Conservation (phyloP, 2,797 vertebrate species). For the Enteromius trimaculatus region DNA sequence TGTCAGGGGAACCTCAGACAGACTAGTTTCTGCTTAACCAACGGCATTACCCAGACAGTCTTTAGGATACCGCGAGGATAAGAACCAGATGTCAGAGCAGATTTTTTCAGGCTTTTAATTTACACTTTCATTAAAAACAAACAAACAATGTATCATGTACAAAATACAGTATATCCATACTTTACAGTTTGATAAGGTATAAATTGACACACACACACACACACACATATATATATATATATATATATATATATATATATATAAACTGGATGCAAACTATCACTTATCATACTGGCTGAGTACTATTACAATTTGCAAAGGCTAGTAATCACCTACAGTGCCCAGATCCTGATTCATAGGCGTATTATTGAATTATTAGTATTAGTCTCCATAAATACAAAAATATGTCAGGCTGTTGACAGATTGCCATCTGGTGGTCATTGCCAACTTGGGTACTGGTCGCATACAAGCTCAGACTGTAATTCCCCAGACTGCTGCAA, state of each 20-base stretch:
- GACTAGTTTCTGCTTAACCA: conserved; percentile 40
- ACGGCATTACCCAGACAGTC: neutral
- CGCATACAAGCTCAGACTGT: conserved; percentile 6
- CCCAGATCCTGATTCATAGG: neutral
- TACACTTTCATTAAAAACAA: neutral
- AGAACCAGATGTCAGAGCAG: conserved; percentile 41
- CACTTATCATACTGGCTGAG: conserved; percentile 33
- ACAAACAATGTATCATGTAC: neutral
- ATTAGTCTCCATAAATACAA: conserved; percentile 6
- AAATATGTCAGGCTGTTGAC: conserved; percentile 24
- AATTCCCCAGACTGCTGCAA: conserved; percentile 36
- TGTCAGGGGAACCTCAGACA: conserved; percentile 38
- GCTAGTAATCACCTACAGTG: neutral
- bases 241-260: no score
- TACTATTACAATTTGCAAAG: neutral
- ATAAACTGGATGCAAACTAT: conserved; percentile 28
- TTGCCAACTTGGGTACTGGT: conserved; percentile 16
- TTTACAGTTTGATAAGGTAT: neutral
- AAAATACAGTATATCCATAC: neutral
- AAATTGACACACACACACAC: neutral
- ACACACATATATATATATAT: no score
- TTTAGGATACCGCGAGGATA: conserved; percentile 33
- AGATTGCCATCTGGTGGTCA: conserved; percentile 58
- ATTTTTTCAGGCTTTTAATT: conserved; percentile 21
- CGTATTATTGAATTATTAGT: conserved; percentile 9